Base-by-base conservation (phyloP, 2,888 invertebrate genomes). In the Diaphora mendica region DNA sequence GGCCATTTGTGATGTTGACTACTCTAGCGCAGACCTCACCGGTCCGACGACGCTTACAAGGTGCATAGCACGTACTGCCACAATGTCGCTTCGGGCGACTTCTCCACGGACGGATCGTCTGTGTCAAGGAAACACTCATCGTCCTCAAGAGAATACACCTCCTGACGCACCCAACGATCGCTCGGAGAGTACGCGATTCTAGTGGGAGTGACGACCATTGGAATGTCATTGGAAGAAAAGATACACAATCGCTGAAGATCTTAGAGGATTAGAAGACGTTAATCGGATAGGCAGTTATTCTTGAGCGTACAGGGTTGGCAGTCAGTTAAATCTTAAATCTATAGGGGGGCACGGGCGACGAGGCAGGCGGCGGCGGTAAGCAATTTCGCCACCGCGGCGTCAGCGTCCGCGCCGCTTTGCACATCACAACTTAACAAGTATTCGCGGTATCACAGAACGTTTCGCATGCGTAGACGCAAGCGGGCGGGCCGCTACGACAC, bases 401-500 rank as follows among this genome's bases (percentile, higher is more conserved):
- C 94, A 90, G 83, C 93, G 90, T 91, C 92, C 93, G 91, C 92
- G 91, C 94, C 93, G 77, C 85, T 88, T 94, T 94, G 94, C 95
- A 95, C 93, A 95, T 96, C 96, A 96, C 95, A 96, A 97, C 96
- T 96, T 96, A 97, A 97, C 96, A 96, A 96, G 94, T 96, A 96
- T 96, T 96, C 95, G 96, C 96, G 95, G 96, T 97, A 97, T 97
- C 97, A 97, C 97, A 97, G 97, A 96, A 96, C 96, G 92, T 95
- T 96, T 89, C 91, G 92, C 91, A 93, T 91, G 93, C 94, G 94
- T 88, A 94, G 91, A 88, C 94, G 94, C 93, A 94, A 86, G 92
- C 95, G 95, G 92, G 96, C 96, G 94, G 95, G 92, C 94, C 96
- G 97, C 97, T 97, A 98, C 97, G 97, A 97, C 96, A 98, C 98